phyloP scores from a whole-genome alignment of 2,113 vertebrate genomes.

The Aepyceros melampus region DNA sequence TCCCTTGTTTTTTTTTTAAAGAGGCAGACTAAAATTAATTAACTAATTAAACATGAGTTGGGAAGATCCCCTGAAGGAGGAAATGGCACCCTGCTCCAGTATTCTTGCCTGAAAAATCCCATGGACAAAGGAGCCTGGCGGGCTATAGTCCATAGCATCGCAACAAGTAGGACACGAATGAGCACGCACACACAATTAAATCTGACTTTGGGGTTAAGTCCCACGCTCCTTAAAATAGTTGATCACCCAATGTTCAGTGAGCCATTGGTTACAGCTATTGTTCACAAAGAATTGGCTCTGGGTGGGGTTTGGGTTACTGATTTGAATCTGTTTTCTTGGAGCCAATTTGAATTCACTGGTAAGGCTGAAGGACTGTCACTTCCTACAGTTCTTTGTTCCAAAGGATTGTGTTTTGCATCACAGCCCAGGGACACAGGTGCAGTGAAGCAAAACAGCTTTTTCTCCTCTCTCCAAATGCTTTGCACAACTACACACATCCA shows the following conservation, averaged over 20 bases:
- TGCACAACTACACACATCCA: not conserved
- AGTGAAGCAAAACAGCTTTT: not conserved
- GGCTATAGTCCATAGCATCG: not conserved
- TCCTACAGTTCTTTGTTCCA: not conserved
- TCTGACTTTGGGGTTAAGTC: not conserved
- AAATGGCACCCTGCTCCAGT: not conserved
- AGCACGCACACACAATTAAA: not conserved
- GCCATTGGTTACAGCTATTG: not conserved
- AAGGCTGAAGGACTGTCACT: not conserved
- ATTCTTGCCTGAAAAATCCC: not conserved
- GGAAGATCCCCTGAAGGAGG: not conserved
- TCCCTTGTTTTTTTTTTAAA: not conserved
- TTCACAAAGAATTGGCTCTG: not conserved
- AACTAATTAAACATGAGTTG: not conserved
- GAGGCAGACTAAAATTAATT: not conserved
- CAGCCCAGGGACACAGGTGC: not conserved
- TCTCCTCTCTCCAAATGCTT: not conserved
- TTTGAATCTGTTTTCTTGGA: slow-evolving; percentile 15
- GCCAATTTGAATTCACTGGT: not conserved
- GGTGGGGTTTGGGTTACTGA: not conserved
- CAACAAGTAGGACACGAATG: not conserved
- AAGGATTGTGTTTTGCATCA: not conserved
- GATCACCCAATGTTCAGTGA: not conserved
- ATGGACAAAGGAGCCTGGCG: not conserved
- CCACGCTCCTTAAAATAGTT: not conserved